Evolutionary conservation across 2,113 vertebrate species (phyloP), one percentile per base, ranked within the genome.

Genomic region (Tauraco erythrolophus): DNA sequence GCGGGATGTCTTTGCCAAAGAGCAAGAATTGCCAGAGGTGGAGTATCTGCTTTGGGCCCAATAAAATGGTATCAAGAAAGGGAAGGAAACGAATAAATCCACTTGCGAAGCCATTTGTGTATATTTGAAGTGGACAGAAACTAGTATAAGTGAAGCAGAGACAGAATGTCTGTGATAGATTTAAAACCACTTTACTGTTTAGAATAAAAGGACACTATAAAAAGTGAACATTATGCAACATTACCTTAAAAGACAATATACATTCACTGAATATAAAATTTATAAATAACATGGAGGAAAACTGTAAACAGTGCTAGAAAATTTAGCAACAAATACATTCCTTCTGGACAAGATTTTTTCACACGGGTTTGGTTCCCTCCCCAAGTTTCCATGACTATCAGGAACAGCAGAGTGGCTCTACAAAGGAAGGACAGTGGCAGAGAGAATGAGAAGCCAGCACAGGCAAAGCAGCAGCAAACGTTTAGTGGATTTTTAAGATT

Each of bases 191-290:
- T 99, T 99, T 99, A 98, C 98, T 99, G 97, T 98, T 99, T 98
- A 98, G 98, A 98, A 98, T 98, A 98, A 98, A 98, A 98, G 98
- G 97, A 98, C 98, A 98, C 98, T 98, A 98, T 98, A 99, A 98
- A 98, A 99, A 98, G 98, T 98, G 98, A 98, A 98, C 98, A 98
- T 98, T 98, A 98, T 97, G 98, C 97, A 98, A 98, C 96, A 98
- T 98, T 97, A 97, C 96, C 95, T 98, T 98, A 98, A 98, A 98
- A 98, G 98, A 98, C 98, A 98, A 98, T 98, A 98, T 98, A 98
- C 98, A 99, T 98, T 99, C 98, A 98, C 97, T 96, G 98, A 98
- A 98, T 99, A 98, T 98, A 98, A 98, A 99, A 98, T 98, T 98
- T 98, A 99, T 98, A 99, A 99, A 99, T 99, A 98, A 98, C 98